Evolutionary conservation across 1,140 invertebrate genomes (phyloP).

Genomic region (Meloidogyne hapla): DNA sequence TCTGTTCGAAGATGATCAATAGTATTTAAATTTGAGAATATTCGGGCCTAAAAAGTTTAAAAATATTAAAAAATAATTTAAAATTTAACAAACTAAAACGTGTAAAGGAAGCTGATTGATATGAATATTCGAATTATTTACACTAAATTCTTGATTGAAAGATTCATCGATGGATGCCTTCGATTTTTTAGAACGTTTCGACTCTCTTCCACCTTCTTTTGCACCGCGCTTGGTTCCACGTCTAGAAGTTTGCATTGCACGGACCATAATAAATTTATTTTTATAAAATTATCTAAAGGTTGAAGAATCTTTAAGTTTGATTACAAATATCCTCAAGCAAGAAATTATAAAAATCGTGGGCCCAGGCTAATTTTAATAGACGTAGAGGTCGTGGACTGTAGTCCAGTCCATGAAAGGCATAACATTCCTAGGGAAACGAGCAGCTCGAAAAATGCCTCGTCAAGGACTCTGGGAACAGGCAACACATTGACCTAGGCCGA

Average conservation of each 20-base stretch:
- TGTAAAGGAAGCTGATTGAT: not conserved
- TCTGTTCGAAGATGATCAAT: conserved; percentile 17
- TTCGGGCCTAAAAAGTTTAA: not conserved
- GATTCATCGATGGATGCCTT: not conserved
- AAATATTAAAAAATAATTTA: not conserved
- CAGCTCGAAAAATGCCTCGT: no score
- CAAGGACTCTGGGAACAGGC: no score
- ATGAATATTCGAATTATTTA: not conserved
- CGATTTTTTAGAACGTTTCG: not conserved
- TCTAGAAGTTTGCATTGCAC: not conserved
- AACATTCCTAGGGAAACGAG: no score
- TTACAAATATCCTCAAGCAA: no score
- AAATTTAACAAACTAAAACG: not conserved
- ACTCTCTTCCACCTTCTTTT: not conserved
- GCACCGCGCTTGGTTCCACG: not conserved
- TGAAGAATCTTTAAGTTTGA: no score
- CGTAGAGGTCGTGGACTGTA: no score
- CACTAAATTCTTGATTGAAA: not conserved
- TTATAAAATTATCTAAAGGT: no score
- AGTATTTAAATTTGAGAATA: conserved; percentile 15
- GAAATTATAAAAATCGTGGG: no score
- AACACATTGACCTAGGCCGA: no score
- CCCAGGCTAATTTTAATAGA: no score
- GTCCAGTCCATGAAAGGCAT: no score
- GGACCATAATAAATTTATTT: conserved; percentile 2